Conservation (phyloP, 2,797 vertebrate genomes). For the Clarias platycephalus region DNA sequence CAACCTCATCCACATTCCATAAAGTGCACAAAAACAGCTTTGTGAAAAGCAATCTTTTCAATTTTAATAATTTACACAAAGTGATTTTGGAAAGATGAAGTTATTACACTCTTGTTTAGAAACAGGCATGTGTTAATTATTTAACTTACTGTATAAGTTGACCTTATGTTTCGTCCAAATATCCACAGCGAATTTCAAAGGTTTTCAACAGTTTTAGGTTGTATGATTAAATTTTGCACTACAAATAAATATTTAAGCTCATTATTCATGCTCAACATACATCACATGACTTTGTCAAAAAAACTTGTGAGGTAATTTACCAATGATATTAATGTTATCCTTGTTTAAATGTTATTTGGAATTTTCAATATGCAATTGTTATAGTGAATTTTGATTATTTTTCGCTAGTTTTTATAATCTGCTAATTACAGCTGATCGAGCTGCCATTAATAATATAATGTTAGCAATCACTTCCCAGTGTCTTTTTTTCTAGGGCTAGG, state of each 20-base stretch:
- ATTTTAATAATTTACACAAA: not conserved
- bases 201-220: not conserved
- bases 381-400: not conserved
- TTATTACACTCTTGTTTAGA: not conserved
- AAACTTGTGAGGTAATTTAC: not conserved
- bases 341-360: not conserved
- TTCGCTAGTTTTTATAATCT: not conserved
- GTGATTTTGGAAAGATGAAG: not conserved
- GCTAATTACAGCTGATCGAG: not conserved
- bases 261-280: not conserved
- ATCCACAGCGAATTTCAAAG: not conserved
- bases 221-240: not conserved
- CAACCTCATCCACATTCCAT: not conserved
- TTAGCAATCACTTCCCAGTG: not conserved
- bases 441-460: not conserved
- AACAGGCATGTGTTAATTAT: not conserved
- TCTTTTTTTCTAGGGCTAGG: not conserved
- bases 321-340: not conserved
- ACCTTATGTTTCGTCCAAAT: not conserved
- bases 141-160: not conserved
- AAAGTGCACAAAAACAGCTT: conserved; percentile 42
- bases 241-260: not conserved
- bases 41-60: conserved; percentile 7
- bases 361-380: not conserved
- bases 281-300: not conserved